A percentile compares a stretch with the other conserved stretches of the same genome.
Evolutionary conservation across 2,797 vertebrate species (phyloP).

Genomic region (Falco naumanni): DNA sequence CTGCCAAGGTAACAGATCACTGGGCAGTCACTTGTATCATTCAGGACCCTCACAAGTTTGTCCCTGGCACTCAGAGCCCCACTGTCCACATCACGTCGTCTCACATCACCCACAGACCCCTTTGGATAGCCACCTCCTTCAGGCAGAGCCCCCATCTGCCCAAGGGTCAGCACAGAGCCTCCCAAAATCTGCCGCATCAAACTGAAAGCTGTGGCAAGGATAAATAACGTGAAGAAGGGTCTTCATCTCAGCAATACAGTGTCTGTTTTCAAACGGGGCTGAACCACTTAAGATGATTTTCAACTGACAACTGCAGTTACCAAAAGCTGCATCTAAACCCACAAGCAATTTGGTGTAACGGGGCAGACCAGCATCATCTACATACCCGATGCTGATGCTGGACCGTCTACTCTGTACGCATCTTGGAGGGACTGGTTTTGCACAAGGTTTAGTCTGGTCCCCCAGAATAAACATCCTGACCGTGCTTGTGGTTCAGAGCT

Average conservation of each 20-base stretch:
- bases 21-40: background rate
- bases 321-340: background rate
- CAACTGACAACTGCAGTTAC: background rate
- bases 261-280: background rate
- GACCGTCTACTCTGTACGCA: background rate
- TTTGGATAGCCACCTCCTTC: background rate
- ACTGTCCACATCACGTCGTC: rapidly evolving
- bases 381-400: rapidly evolving
- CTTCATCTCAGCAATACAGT: background rate
- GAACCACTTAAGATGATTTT: background rate
- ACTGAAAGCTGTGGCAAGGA: background rate
- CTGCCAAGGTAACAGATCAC: background rate
- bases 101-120: background rate
- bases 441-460: background rate
- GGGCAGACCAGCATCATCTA: background rate
- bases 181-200: background rate
- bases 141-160: background rate
- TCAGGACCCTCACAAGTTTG: background rate
- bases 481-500: rapidly evolving
- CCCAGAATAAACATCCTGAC: background rate
- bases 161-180: background rate
- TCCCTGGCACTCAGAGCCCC: background rate
- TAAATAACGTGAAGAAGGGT: background rate
- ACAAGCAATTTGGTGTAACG: rapidly evolving
- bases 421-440: background rate